Conservation (phyloP, 2,113 vertebrate genomes). For the Oryzias curvinotus region DNA sequence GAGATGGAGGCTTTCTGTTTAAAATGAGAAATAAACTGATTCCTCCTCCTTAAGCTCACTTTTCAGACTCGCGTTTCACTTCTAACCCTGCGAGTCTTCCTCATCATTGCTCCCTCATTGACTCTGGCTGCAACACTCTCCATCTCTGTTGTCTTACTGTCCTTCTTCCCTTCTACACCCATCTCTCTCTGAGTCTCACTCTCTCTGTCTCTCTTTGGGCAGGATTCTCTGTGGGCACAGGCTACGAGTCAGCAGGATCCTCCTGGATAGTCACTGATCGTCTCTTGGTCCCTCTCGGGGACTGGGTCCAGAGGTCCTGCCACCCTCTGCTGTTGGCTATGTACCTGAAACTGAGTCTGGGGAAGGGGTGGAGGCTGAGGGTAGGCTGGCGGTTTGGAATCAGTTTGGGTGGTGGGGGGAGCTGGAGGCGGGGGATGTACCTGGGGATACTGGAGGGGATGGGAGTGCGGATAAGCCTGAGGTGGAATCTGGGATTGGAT, state of each 20-base stretch:
- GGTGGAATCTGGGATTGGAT: slow-evolving; percentile 31
- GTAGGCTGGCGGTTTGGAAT: slow-evolving; percentile 66
- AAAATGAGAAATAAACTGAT: slow-evolving; percentile 3
- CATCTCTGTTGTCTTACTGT: slow-evolving; percentile 11
- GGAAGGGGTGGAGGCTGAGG: slow-evolving; percentile 54
- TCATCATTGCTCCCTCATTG: slow-evolving; percentile 30
- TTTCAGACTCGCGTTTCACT: slow-evolving; percentile 66
- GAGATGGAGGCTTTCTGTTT: slow-evolving; percentile 13
- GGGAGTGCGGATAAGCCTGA: slow-evolving; percentile 37
- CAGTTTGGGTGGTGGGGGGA: slow-evolving; percentile 40
- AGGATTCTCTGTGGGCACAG: slow-evolving; percentile 64
- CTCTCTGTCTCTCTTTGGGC: slow-evolving; percentile 55
- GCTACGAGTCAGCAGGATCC: slow-evolving; percentile 80
- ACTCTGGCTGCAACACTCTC: slow-evolving; percentile 33
- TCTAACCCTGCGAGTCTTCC: slow-evolving; percentile 37
- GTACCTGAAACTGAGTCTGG: slow-evolving; percentile 44
- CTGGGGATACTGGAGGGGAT: slow-evolving; percentile 29
- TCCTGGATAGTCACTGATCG: slow-evolving; percentile 40
- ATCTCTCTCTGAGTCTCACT: background rate
- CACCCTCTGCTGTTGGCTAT: slow-evolving; percentile 59
- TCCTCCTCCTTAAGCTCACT: background rate
- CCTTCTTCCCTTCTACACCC: slow-evolving; percentile 12
- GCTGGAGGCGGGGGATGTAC: slow-evolving; percentile 22
- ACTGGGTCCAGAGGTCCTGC: slow-evolving; percentile 71
- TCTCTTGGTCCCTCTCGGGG: slow-evolving; percentile 78